Evolutionary conservation across 2,888 invertebrate species (phyloP), one percentile per base, ranked within the genome.

Genomic region (Scrobipalpa costella): DNA sequence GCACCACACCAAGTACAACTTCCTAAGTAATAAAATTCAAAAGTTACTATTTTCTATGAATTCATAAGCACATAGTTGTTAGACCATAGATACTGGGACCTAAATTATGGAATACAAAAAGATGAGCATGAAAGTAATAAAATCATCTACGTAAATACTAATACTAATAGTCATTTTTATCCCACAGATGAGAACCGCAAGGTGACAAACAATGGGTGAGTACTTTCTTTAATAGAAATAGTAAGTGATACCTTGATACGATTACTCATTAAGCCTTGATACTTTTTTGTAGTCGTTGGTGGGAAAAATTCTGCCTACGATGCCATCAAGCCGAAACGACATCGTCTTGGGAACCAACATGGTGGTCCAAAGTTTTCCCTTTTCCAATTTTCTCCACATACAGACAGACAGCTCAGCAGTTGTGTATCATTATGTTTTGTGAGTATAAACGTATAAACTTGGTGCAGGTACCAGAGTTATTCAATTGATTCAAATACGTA

Each of bases 321-420:
- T 95, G 95, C 81, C 92, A 94, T 67, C 86, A 92, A 75, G 89
- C 92, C 78, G 94, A 95, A 47, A 13, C 75, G 0, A 79, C 84
- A 3, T 83, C 94, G 0, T 94, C 95, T 0, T 95, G 94, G 94
- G 93, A 95, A 74, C 95, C 95, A 0, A 77, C 86, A 0, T 92
- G 93, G 78, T 95, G 95, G 95, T 81, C 90, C n/a, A 93, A 88
- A 74, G 74, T 93, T 15, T 95, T 94, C 73, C 95, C 95, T 0
- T 94, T 94, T 72, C 95, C 95, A 1, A 92, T 95, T 72, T 96
- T 95, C 73, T 94, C 95, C 0, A 94, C 95, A 0, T 95, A 94
- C 77, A 92, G 95, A 69, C 90, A 90, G 62, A 73, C 82, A 0
- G 84, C 85, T 7, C 89, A 86, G 65, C 81, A 85, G 69, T 64